Evolutionary conservation across 2,797 vertebrate species (phyloP), one percentile per base, ranked within the genome.

Genomic region (Thaleichthys pacificus): DNA sequence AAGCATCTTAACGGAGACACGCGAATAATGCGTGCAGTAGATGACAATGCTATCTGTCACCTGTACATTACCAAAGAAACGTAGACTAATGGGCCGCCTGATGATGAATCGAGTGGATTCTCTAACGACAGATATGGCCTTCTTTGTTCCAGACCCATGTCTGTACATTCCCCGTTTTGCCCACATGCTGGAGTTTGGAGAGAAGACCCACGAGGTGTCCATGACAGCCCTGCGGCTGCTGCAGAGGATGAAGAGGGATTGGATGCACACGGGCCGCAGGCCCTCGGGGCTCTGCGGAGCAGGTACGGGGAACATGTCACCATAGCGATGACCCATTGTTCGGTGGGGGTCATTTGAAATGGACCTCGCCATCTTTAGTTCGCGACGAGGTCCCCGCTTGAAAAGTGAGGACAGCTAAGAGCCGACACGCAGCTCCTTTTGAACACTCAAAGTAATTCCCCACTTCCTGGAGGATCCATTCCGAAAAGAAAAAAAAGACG

Each of bases 91-190:
- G 15, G 51, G 17, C 17, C 51, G 1, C 8, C 51, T 5, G 51
- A 5, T n/a, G 15, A 17, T n/a, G 42, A 56, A n/a, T 56, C 5
- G 51, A 56, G 19, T n/a, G 15, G 19, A 56, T n/a, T 56, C 17
- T 47, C 51, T 56, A 56, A 47, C 12, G 42, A 14, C 11, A 47
- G 11, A 47, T 47, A 47, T 14, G 9, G 2, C 12, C 42, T 14
- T 47, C 8, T 47, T 2, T 47, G 11, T 47, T 56, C 15, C 51
- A 99, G 97, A 99, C 76, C 97, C 97, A 0, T 99, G 97, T 75
- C 89, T 99, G n/a, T 99, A 99, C 73, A 98, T 99, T 78, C 97
- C 97, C 11, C 96, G 97, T 5, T 99, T 99, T 32, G 97, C 97
- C 11, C 97, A 99, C 90, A 95, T 98, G 94, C 88, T 99, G 84